Evolutionary conservation across 1,140 invertebrate genomes (phyloP).

Genomic region (Tetragnatha versicolor): DNA sequence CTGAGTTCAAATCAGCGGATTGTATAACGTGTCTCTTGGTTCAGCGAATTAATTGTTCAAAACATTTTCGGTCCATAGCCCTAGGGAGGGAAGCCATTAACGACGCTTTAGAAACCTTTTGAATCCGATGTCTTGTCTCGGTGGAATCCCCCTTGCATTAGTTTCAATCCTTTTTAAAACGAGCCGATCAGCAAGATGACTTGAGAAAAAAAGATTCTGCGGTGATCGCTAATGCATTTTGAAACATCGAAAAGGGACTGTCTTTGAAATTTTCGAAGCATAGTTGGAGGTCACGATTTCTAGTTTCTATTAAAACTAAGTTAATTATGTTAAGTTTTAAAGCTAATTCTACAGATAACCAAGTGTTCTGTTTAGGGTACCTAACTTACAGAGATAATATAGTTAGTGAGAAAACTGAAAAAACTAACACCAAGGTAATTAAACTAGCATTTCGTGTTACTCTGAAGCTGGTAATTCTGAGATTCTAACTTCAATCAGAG

Average conservation of each 20-base stretch:
- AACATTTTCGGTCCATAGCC: slow-evolving; percentile 40
- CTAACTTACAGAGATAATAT: too few species aligned
- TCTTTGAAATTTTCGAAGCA: slow-evolving; percentile 3
- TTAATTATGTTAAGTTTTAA: too few species aligned
- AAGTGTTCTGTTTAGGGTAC: too few species aligned
- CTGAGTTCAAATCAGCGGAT: slow-evolving; percentile 43
- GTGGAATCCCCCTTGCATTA: slow-evolving; percentile 16
- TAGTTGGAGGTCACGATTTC: too few species aligned
- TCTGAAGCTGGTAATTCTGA: too few species aligned
- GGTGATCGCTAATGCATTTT: slow-evolving; percentile 48
- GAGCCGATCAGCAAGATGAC: not conserved
- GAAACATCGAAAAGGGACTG: slow-evolving; percentile 26
- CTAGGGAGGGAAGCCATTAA: slow-evolving; percentile 38
- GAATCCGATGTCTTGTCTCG: not conserved
- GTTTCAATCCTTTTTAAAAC: slow-evolving; percentile 36
- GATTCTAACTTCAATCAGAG: too few species aligned
- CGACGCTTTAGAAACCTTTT: slow-evolving; percentile 38
- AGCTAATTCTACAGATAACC: too few species aligned
- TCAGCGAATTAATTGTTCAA: slow-evolving; percentile 51
- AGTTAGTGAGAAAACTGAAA: too few species aligned
- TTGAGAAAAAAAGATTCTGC: slow-evolving; percentile 26
- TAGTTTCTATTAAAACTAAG: too few species aligned
- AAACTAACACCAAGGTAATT: too few species aligned
- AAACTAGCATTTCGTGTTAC: too few species aligned
- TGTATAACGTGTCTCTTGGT: slow-evolving; percentile 32